These are phyloP conservation scores for Calosoma granatense DNA, from an alignment of 1,140 invertebrate species.

Conservation along the genomic window DNA sequence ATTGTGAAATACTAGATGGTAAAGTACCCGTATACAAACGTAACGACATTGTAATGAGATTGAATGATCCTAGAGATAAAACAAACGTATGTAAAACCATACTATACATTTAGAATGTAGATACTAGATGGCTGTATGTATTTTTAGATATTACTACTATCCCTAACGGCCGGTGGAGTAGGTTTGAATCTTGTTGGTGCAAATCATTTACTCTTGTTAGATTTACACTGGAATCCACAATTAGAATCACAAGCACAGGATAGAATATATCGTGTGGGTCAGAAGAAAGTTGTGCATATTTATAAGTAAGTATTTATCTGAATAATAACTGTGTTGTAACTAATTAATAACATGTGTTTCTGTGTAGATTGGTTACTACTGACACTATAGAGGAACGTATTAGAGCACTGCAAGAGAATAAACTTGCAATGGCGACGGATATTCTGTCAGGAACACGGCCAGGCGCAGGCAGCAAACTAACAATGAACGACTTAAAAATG, in stretches of 20 bases:
- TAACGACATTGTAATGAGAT: slow-evolving; percentile 52
- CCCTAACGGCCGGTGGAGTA: slow-evolving; percentile 81
- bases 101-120: background rate
- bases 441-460: slow-evolving; percentile 57
- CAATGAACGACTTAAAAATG: slow-evolving; percentile 65
- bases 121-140: background rate
- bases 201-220: slow-evolving; percentile 81
- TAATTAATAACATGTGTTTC: background rate
- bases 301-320: slow-evolving; percentile 57
- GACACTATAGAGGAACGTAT: slow-evolving; percentile 83
- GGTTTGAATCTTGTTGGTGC: slow-evolving; percentile 83
- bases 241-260: slow-evolving; percentile 87
- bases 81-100: slow-evolving; percentile 33
- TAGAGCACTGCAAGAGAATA: slow-evolving; percentile 64
- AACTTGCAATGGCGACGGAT: slow-evolving; percentile 65
- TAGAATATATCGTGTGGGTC: slow-evolving; percentile 82
- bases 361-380: slow-evolving; percentile 69
- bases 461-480: slow-evolving; percentile 50
- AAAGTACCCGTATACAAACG: slow-evolving; percentile 49
- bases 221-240: slow-evolving; percentile 94
- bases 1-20: slow-evolving; percentile 56
- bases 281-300: slow-evolving; percentile 67
- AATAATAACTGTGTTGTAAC: too few species aligned
- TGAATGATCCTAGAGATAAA: slow-evolving; percentile 52
- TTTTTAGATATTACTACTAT: slow-evolving; percentile 62